Conservation (phyloP, 2,888 invertebrate species). For the Thymelicus acteon region DNA sequence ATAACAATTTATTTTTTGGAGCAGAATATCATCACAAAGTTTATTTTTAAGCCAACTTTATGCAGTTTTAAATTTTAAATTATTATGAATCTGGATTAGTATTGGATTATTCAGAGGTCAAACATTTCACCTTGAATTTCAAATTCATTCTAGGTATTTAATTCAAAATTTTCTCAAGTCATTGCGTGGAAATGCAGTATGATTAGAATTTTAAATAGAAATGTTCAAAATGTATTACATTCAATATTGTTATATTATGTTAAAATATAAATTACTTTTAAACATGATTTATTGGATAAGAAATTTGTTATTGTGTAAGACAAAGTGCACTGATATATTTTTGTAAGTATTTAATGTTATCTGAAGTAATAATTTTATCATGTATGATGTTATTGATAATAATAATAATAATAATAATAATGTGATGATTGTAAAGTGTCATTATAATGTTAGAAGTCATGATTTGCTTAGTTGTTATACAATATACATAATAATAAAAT, state of each 20-base stretch:
- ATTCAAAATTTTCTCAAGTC: constrained; percentile 41
- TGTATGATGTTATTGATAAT: neutral
- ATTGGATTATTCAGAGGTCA: constrained; percentile 54
- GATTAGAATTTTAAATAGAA: constrained; percentile 4
- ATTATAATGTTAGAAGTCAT: neutral
- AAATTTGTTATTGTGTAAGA: constrained; percentile 1
- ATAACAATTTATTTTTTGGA: neutral
- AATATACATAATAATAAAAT: neutral
- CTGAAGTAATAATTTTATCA: constrained; percentile 12
- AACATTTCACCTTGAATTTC: constrained; percentile 54
- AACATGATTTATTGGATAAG: neutral
- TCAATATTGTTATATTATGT: neutral
- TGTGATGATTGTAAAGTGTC: neutral
- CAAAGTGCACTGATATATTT: constrained; percentile 26
- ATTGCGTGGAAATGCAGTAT: constrained; percentile 11
- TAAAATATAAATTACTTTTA: constrained; percentile 7
- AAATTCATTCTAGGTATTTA: constrained; percentile 37
- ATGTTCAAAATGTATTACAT: constrained; percentile 2
- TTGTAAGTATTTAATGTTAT: constrained; percentile 19
- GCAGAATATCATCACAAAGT: constrained; percentile 40
- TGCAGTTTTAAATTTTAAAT: constrained; percentile 47
- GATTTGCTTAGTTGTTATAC: neutral
- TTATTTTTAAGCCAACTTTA: constrained; percentile 32
- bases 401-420: neutral
- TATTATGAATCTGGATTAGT: constrained; percentile 40